phyloP scores from a whole-genome alignment of 2,888 invertebrate species.

The Rhagium mordax region DNA sequence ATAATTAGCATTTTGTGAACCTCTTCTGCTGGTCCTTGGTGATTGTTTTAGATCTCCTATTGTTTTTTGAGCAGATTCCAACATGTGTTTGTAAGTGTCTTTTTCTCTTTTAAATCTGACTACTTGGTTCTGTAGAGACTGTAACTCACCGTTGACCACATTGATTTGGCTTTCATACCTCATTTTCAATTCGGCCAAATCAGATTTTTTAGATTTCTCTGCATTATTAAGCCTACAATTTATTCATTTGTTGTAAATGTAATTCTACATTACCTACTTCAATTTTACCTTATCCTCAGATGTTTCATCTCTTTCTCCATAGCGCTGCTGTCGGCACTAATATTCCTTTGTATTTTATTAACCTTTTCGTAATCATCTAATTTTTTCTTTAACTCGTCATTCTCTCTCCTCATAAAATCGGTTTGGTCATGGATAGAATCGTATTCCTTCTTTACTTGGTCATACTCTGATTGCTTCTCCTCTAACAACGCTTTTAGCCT shows the following conservation, averaged over 20 bases:
- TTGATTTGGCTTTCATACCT: conserved; percentile 89
- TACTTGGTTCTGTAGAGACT: conserved; percentile 85
- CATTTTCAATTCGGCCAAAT: conserved; percentile 85
- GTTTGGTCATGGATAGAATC: conserved; percentile 81
- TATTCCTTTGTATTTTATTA: conserved; percentile 84
- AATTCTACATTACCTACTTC: not conserved
- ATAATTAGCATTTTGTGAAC: conserved; percentile 79
- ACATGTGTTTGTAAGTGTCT: conserved; percentile 91
- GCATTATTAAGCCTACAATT: conserved; percentile 70
- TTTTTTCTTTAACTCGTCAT: conserved; percentile 86
- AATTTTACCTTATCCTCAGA: conserved; percentile 74
- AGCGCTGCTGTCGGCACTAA: conserved; percentile 82
- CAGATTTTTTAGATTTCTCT: conserved; percentile 83
- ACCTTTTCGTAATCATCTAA: conserved; percentile 90
- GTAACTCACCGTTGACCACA: conserved; percentile 86
- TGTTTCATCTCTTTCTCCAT: conserved; percentile 84
- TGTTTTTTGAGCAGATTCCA: conserved; percentile 89
- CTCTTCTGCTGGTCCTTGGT: conserved; percentile 70
- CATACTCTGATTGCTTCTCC: conserved; percentile 83
- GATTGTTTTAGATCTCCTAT: conserved; percentile 83
- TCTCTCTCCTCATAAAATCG: conserved; percentile 81
- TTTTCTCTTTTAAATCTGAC: conserved; percentile 89
- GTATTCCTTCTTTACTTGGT: conserved; percentile 78
- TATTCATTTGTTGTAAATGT: not conserved
- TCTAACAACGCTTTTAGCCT: conserved; percentile 80